phyloP scores from a whole-genome alignment of 2,113 vertebrate genomes.

The Hippolais icterina region DNA sequence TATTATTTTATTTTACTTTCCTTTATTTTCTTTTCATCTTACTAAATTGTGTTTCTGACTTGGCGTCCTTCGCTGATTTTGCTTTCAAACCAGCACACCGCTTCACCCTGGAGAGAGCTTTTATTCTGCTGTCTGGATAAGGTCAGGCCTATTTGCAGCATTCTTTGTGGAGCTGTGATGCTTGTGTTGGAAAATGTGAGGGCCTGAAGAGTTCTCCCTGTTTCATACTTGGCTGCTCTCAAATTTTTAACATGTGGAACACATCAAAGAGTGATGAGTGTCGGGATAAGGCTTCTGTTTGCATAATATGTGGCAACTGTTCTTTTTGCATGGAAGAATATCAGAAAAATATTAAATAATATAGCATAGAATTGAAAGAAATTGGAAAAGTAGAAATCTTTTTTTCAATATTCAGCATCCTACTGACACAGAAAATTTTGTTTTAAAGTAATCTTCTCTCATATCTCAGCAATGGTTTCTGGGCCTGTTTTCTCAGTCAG shows the following conservation, averaged over 20 bases:
- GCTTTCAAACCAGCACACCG: too few relatives aligned
- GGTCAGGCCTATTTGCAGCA: neutral
- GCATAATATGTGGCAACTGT: neutral
- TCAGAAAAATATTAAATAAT: neutral
- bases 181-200: neutral
- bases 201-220: neutral
- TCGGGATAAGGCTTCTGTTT: neutral
- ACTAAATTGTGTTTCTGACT: too few relatives aligned
- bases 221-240: slow-evolving; percentile 16
- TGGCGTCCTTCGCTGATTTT: too few relatives aligned
- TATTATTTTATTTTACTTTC: too few relatives aligned
- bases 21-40: too few relatives aligned
- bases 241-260: slow-evolving; percentile 14
- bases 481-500: neutral
- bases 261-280: neutral
- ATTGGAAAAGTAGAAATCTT: neutral
- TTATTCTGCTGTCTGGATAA: slow-evolving; percentile 9
- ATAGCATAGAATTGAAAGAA: neutral
- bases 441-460: neutral
- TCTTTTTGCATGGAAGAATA: neutral
- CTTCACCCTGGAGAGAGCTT: neutral
- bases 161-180: neutral
- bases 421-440: neutral
- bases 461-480: neutral
- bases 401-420: neutral